phyloP scores from a whole-genome alignment of 2,797 vertebrate species.

The Garrulus glandarius region DNA sequence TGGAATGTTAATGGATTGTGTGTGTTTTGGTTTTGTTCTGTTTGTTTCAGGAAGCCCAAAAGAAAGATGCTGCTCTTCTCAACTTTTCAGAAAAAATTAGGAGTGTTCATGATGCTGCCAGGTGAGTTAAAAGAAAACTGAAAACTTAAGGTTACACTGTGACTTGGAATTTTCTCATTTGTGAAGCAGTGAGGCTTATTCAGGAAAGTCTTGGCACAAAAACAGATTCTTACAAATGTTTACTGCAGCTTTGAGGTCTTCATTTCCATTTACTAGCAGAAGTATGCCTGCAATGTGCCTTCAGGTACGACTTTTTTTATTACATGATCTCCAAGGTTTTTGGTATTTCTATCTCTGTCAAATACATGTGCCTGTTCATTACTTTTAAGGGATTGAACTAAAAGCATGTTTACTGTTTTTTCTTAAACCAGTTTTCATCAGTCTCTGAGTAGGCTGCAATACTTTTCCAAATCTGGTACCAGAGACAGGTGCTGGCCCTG shows the following conservation, averaged over 20 bases:
- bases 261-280: conserved; percentile 42
- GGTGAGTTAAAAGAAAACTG: conserved; percentile 75
- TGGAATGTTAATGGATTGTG: conserved; percentile 55
- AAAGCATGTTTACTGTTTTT: background rate
- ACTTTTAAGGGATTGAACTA: background rate
- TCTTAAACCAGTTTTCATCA: background rate
- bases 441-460: background rate
- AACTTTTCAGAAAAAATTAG: conserved; percentile 90
- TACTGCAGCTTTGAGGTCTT: conserved; percentile 32
- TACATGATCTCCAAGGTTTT: background rate
- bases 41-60: conserved; percentile 91
- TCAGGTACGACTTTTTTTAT: conserved; percentile 45
- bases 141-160: background rate
- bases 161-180: background rate
- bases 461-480: background rate
- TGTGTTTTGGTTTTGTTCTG: conserved; percentile 42
- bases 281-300: conserved; percentile 41
- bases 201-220: conserved; percentile 22
- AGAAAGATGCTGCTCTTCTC: conserved; percentile 90
- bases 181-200: background rate
- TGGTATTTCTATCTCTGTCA: background rate
- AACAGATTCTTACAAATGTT: conserved; percentile 28
- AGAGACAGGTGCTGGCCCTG: background rate
- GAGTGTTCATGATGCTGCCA: conserved; percentile 88
- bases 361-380: background rate